Conservation (phyloP, 2,888 invertebrate genomes). For the Agonopterix arenella region DNA sequence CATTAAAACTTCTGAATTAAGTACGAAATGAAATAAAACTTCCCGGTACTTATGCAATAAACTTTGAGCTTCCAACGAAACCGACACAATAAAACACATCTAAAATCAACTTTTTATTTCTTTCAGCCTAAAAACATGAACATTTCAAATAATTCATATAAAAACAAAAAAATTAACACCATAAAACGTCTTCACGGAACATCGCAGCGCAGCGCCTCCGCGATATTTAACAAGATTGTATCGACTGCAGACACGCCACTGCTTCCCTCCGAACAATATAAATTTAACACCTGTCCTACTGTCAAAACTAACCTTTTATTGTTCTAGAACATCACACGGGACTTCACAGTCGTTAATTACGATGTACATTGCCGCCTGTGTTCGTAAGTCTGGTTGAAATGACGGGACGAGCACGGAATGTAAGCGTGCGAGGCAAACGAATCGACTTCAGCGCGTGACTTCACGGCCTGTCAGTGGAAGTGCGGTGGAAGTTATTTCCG, state of each 20-base stretch:
- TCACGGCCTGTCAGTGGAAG: neutral
- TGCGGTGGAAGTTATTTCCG: conserved; percentile 39
- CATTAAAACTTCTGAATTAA: too few relatives aligned
- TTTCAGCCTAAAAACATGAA: too few relatives aligned
- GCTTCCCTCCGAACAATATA: conserved; percentile 41
- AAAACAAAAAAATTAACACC: conserved; percentile 38
- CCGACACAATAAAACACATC: too few relatives aligned
- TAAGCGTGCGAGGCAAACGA: neutral
- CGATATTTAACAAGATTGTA: conserved; percentile 24
- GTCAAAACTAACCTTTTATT: conserved; percentile 33
- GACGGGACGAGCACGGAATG: neutral
- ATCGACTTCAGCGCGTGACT: neutral
- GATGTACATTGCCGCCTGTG: neutral
- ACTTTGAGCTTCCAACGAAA: too few relatives aligned
- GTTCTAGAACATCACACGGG: conserved; percentile 6
- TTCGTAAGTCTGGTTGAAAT: neutral
- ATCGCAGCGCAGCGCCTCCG: conserved; percentile 11
- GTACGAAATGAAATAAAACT: too few relatives aligned
- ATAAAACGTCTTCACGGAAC: conserved; percentile 27
- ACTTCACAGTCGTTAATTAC: neutral
- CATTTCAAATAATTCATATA: conserved; percentile 48
- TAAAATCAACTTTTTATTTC: too few relatives aligned
- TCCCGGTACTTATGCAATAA: too few relatives aligned
- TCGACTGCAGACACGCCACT: conserved; percentile 44
- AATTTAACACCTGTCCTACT: conserved; percentile 59